Percentiles rank a stretch among this genome's conserved stretches.
These are phyloP conservation scores for Chrysolina oricalcia DNA, from an alignment of 2,888 invertebrate species.

Conservation along the genomic window DNA sequence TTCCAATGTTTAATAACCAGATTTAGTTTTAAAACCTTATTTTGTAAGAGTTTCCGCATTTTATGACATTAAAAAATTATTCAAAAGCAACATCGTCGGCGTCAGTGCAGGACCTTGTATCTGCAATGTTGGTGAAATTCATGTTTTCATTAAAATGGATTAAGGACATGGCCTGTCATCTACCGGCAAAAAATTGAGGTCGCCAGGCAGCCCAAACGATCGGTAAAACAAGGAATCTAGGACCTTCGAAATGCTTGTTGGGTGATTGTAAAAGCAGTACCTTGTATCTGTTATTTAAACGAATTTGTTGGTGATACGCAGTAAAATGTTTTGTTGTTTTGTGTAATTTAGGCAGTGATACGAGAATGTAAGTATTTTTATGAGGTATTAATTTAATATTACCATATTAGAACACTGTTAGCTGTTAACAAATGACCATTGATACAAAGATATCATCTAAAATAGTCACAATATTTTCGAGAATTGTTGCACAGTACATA, in stretches of 20 bases:
- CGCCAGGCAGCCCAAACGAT: too few relatives aligned
- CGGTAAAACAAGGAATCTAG: too few relatives aligned
- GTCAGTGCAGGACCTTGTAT: too few relatives aligned
- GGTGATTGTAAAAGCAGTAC: too few relatives aligned
- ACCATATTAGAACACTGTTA: background rate
- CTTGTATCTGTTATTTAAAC: background rate
- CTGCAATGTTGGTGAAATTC: too few relatives aligned
- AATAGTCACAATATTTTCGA: background rate
- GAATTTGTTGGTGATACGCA: too few relatives aligned
- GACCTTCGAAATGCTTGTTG: too few relatives aligned
- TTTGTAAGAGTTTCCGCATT: background rate
- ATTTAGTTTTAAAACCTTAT: background rate
- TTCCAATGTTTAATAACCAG: background rate
- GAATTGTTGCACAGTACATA: background rate
- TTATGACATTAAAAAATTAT: too few relatives aligned
- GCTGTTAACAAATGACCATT: background rate
- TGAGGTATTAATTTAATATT: background rate
- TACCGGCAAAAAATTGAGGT: too few relatives aligned
- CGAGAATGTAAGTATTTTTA: background rate
- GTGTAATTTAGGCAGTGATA: background rate
- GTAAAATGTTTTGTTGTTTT: background rate
- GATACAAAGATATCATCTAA: background rate
- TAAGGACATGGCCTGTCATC: too few relatives aligned
- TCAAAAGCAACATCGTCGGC: too few relatives aligned
- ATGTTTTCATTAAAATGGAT: too few relatives aligned